Evolutionary conservation across 1,140 invertebrate species (phyloP).

Genomic region (Zaprionus vittiger): DNA sequence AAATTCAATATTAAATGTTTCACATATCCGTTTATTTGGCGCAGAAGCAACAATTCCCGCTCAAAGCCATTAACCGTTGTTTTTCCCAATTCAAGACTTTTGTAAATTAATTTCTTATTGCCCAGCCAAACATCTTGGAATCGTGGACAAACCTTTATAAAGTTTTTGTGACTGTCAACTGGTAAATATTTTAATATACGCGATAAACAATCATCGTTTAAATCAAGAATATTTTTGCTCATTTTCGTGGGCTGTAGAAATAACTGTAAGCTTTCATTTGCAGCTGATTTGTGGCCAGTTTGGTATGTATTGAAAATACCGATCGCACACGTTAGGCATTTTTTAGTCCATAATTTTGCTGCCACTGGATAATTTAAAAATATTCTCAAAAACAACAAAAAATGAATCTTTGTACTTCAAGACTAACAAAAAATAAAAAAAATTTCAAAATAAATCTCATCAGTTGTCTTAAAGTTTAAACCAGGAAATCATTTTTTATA

Average conservation of each 20-base stretch:
- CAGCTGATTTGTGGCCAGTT: constrained; percentile 16
- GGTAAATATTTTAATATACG: constrained; percentile 18
- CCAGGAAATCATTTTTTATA: constrained; percentile 14
- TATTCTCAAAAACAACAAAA: no score
- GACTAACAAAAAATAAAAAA: no score
- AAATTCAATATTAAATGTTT: constrained; percentile 28
- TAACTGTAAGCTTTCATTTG: constrained; percentile 1
- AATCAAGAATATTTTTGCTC: constrained; percentile 13
- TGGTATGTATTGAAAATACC: neutral
- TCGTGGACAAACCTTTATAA: constrained; percentile 16
- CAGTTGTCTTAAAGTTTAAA: neutral
- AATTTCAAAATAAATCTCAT: no score
- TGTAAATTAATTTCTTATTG: constrained; percentile 5
- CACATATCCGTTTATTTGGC: constrained; percentile 11
- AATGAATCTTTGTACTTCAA: no score
- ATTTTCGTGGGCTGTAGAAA: neutral
- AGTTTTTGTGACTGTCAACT: constrained; percentile 18
- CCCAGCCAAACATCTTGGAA: constrained; percentile 11
- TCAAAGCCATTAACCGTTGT: constrained; percentile 4
- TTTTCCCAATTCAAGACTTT: constrained; percentile 19
- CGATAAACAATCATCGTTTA: constrained; percentile 32
- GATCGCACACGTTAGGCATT: no score
- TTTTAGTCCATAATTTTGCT: no score
- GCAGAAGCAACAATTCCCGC: constrained; percentile 15
- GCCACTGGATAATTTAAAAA: no score